These are phyloP conservation scores for Gopherus evgoodei DNA, from an alignment of 2,113 vertebrate genomes.

Conservation along the genomic window DNA sequence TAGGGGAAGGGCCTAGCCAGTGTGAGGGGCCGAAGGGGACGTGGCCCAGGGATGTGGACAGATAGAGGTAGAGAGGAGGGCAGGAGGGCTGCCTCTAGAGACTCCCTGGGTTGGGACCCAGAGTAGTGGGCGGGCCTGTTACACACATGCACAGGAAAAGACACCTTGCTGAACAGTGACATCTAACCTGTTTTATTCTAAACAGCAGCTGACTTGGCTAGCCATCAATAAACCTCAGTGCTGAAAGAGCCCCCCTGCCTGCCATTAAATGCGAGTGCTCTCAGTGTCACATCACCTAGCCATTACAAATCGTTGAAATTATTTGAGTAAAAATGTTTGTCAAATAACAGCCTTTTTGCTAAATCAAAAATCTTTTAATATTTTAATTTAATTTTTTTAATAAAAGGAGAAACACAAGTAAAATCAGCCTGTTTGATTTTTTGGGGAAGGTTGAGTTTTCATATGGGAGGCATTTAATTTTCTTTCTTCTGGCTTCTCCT, in stretches of 20 bases:
- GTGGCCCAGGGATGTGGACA: no score
- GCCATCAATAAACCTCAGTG: not conserved
- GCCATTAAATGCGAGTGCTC: not conserved
- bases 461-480: not conserved
- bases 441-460: not conserved
- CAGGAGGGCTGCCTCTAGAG: no score
- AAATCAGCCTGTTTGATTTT: not conserved
- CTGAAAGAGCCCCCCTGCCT: not conserved
- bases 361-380: not conserved
- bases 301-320: not conserved
- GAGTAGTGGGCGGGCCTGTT: no score
- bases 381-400: not conserved
- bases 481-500: not conserved
- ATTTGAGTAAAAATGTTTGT: not conserved
- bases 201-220: not conserved
- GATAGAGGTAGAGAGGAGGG: no score
- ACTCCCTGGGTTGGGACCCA: no score
- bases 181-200: not conserved
- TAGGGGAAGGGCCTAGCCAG: no score
- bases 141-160: not conserved
- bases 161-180: not conserved
- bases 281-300: not conserved
- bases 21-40: no score
- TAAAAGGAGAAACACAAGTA: not conserved
- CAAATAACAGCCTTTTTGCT: not conserved